Base-by-base conservation (phyloP, 2,113 vertebrate species). In the Cyanistes caeruleus region DNA sequence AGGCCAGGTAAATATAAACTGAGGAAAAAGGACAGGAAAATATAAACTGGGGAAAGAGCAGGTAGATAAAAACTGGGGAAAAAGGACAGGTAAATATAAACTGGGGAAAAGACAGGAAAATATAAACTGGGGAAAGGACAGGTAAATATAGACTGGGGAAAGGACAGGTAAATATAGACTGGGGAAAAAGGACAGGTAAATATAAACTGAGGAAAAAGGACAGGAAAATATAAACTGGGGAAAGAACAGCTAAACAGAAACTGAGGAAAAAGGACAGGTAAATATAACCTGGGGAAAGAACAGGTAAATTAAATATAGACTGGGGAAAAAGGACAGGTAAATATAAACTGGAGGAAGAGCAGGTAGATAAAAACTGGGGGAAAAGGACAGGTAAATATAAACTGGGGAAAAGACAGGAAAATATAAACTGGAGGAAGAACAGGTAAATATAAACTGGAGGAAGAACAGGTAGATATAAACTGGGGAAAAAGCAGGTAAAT, bases 61-160 rank as follows among this genome's bases (percentile, higher is more conserved):
- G 3, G 10, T 9, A 52, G 8, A 70, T 52, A 19, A 8, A n/a
- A n/a, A n/a, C 30, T n/a, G 16, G 52, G 8, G 5, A 1, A 43
- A 15, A 39, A 67, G n/a, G 48, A 0, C 16, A 25, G 64, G 23
- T 18, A 48, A 5, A 19, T 7, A 67, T 7, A 25, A 48, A 48
- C 9, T 68, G 33, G 33, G 2, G 8, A 1, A 37, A 35, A 12
- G 49, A 1, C 44, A 12, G 16, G 16, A 5, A 39, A 0, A 33
- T 20, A 41, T 7, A 31, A 70, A 67, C 48, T 46, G 19, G 55
- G 20, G 31, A 17, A 82, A 53, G 16, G 35, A 3, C 4, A 51
- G 5, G 5, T 48, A 28, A 7, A 60, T 13, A 35, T 8, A 30
- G 72, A 73, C 19, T 56, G 52, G 39, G 13, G 24, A 2, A n/a